phyloP scores from a whole-genome alignment of 2,113 vertebrate genomes.

The Petromus typicus region DNA sequence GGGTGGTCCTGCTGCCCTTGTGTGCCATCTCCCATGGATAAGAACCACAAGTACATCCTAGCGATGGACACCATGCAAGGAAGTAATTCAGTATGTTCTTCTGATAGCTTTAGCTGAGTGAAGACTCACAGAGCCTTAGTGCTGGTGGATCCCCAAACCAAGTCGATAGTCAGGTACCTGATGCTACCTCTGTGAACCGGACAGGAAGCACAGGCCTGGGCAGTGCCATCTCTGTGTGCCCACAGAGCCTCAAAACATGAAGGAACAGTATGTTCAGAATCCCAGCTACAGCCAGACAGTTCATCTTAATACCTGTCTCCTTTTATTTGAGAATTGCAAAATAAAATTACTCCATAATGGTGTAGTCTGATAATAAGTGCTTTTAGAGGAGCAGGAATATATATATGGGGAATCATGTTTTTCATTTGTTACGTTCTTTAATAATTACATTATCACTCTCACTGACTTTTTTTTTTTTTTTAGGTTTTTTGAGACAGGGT shows the following conservation, averaged over 20 bases:
- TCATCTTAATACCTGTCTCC: background rate
- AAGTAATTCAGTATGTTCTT: background rate
- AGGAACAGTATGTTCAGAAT: background rate
- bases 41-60: background rate
- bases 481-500: no score
- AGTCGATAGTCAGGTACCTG: background rate
- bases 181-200: background rate
- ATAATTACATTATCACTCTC: background rate
- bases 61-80: background rate
- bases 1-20: background rate
- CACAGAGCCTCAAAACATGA: background rate
- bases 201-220: background rate
- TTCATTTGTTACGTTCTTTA: background rate
- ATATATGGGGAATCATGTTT: background rate
- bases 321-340: background rate
- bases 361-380: background rate
- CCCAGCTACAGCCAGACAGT: background rate
- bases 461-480: no score
- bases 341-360: background rate
- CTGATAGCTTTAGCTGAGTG: background rate
- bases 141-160: background rate
- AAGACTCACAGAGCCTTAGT: background rate
- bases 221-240: background rate
- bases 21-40: background rate
- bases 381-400: slow-evolving; percentile 4